Evolutionary conservation across 2,797 vertebrate genomes (phyloP).

Genomic region (Typhlichthys eigenmanni): DNA sequence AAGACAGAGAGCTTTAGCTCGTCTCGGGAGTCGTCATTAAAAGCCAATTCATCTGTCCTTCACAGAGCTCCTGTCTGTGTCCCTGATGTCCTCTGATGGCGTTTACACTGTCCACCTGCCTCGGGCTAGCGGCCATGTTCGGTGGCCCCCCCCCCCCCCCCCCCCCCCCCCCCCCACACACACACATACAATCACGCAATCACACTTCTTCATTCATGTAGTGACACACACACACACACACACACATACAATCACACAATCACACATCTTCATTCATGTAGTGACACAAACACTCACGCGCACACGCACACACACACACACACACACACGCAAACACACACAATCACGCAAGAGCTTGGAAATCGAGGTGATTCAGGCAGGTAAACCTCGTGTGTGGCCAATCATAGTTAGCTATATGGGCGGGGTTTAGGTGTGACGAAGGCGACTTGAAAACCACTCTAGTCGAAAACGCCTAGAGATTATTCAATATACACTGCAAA

Average conservation of each 20-base stretch:
- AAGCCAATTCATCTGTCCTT: conserved; percentile 47
- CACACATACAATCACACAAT: conserved; percentile 6
- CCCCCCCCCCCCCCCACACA: conserved; percentile 1
- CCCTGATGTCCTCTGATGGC: conserved; percentile 11
- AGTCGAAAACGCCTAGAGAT: too few species aligned
- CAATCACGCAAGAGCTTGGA: too few species aligned
- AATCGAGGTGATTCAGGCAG: too few species aligned
- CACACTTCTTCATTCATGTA: background rate
- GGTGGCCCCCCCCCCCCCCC: too few species aligned
- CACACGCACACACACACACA: conserved; percentile 6
- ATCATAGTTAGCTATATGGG: too few species aligned
- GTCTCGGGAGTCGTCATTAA: conserved; percentile 51
- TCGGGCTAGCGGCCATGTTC: conserved; percentile 4
- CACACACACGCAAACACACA: conserved; percentile 6
- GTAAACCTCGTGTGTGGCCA: too few species aligned
- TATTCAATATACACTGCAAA: too few species aligned
- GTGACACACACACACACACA: background rate
- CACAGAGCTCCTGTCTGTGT: conserved; percentile 8
- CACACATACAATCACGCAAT: background rate
- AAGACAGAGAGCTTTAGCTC: conserved; percentile 20
- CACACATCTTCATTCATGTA: too few species aligned
- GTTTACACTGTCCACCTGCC: conserved; percentile 16
- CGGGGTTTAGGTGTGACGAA: too few species aligned
- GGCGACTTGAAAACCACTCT: too few species aligned
- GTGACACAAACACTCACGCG: background rate